phyloP scores from a whole-genome alignment of 2,113 vertebrate genomes.

The Ivindomyrus marchei region DNA sequence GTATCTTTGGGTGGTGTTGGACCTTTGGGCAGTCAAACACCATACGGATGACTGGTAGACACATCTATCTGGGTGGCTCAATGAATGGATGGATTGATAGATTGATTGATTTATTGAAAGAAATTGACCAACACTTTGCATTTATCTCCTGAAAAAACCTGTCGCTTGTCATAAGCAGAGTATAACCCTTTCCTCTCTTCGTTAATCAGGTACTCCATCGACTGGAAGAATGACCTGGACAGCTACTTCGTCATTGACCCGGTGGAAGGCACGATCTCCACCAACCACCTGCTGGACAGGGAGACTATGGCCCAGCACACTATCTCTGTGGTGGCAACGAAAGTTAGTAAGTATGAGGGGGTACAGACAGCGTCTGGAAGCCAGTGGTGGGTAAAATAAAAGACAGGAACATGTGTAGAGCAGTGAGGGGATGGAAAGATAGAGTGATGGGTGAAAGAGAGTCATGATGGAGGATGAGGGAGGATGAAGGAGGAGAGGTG shows the following conservation, averaged over 20 bases:
- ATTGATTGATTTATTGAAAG: neutral
- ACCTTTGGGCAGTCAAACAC: neutral
- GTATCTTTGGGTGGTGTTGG: neutral
- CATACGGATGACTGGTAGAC: neutral
- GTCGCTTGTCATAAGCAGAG: neutral
- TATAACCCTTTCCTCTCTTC: neutral
- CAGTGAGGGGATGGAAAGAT: neutral
- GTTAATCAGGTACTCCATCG: conserved; percentile 81
- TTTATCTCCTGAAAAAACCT: neutral
- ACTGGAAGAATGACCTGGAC: conserved; percentile 86
- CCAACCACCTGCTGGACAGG: conserved; percentile 85
- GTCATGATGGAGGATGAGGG: neutral
- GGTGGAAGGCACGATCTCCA: conserved; percentile 87
- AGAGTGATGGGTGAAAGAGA: neutral
- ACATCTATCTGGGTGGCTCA: neutral
- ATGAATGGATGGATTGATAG: neutral
- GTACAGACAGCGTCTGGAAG: neutral
- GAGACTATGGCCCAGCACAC: conserved; percentile 87
- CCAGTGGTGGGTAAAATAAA: neutral
- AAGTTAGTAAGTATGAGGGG: conserved; percentile 88
- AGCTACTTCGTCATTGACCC: conserved; percentile 89
- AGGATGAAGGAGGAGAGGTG: neutral
- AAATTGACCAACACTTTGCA: neutral
- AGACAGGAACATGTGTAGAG: neutral
- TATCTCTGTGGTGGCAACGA: conserved; percentile 89